Base-by-base conservation (phyloP, 2,113 vertebrate genomes). In the Oenanthe oenanthe region DNA sequence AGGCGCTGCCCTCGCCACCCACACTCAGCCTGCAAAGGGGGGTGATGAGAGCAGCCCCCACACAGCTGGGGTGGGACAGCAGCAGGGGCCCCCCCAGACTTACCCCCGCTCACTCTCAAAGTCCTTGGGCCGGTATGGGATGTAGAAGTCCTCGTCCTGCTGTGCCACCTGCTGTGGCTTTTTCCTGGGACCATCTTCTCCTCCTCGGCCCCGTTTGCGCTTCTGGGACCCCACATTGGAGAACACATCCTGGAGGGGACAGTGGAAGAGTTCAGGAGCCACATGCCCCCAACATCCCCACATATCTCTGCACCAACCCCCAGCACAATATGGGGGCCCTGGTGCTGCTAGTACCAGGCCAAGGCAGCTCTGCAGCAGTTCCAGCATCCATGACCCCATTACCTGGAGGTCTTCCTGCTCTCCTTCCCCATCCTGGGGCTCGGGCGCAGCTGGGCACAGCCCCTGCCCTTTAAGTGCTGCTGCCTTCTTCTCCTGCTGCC, bases 91-190 rank as follows among this genome's bases (percentile, higher is more conserved):
- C 38, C 2, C 40, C 17, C 6, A 0, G 4, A 68, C 98, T 96
- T 97, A 99, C 99, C 99, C 99, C 88, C 98, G 97, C 95, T 99
- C 99, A 1, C 99, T 99, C 85, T 99, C 97, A 0, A 99, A 99
- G 95, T 99, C 99, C 96, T 99, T 99, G 60, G 99, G 99, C 93
- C 98, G 97, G 96, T 99, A 99, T 0, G 99, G 99, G 93, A 99
- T 97, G 79, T 98, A 99, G 96, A 98, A 98, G 4, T 99, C 98
- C 66, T 98, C 93, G 1, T 99, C 98, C 89, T 58, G 98, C 75
- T 88, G 94, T 1, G 17, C 56, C 0, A 29, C 38, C 85, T 82
- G 98, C 88, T 89, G 98, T 3, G 89, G 98, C 87, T 97, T 98
- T 79, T 96, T 98, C 29, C 86, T 87, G n/a, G n/a, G 7, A 3